Base-by-base conservation (phyloP, 2,797 vertebrate species). In the Rhinella marina region DNA sequence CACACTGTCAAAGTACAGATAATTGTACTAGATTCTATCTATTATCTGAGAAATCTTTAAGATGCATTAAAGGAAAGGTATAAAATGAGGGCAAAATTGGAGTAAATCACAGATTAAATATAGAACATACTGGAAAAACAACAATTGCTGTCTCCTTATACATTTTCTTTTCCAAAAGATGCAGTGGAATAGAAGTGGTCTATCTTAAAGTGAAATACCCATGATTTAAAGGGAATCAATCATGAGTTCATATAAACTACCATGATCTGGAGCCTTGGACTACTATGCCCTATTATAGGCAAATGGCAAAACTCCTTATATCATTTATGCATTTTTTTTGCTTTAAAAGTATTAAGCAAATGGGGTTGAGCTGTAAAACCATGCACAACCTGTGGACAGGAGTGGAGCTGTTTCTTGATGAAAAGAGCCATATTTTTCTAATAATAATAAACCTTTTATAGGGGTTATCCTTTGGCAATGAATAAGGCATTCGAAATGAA, bases 21-120 rank as follows among this genome's bases (percentile, higher is more conserved):
- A 85, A 85, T 85, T 85, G 70, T 85, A 50, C 70, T 62, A 85
- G 57, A 77, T 76, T 85, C 72, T 52, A 61, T 76, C 72, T 76
- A 61, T 85, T 85, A 62, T 85, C 83, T 52, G 29, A 75, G 61
- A 50, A 85, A 85, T 85, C 81, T 76, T 85, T 85, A 85, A 76
- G 83, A 76, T 85, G 57, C 83, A 85, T 77, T 85, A 61, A 76
- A 84, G 32, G 29, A 48, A n/a, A 76, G 72, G 48, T 41, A 25
- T 84, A 85, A 84, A 77, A 85, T 32, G 48, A 77, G 56, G 54
- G 32, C n/a, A 25, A 59, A 85, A 61, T 61, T 75, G 57, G 82
- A 84, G 29, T 54, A 70, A 81, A 66, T 64, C 80, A 52, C 80
- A 81, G 32, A 64, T 64, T 81, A 81, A 81, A 64, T 62, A 66